A percentile compares a stretch with the other conserved stretches of the same genome.
phyloP scores from a whole-genome alignment of 2,113 vertebrate genomes.

The Arenaria interpres region DNA sequence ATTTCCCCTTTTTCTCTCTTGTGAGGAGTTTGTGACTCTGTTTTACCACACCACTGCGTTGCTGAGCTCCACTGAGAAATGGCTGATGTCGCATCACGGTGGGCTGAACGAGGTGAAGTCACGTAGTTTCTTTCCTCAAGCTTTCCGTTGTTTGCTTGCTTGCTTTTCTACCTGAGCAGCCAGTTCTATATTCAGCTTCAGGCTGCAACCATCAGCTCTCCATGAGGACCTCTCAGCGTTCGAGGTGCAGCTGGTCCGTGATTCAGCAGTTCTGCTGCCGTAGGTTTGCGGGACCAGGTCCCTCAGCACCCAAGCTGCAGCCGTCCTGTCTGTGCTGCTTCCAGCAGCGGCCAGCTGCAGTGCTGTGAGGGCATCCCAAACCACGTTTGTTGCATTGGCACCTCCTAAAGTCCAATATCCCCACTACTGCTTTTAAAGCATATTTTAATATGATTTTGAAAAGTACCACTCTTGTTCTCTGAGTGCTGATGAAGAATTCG shows the following conservation, averaged over 20 bases:
- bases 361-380: neutral
- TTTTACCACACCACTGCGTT: neutral
- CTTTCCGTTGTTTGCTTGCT: neutral
- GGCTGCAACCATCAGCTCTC: neutral
- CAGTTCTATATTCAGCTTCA: neutral
- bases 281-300: neutral
- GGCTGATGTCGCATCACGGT: neutral
- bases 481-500: neutral
- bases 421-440: neutral
- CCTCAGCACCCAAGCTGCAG: neutral
- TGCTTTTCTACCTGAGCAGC: neutral
- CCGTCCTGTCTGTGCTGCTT: neutral
- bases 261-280: neutral
- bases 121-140: accelerated
- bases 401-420: neutral
- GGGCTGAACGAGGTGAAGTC: neutral
- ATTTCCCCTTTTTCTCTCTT: neutral
- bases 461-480: neutral
- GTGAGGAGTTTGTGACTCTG: neutral
- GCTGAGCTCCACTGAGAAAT: neutral
- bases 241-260: neutral
- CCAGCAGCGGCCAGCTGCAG: neutral
- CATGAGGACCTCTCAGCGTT: neutral
- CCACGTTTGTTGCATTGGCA: neutral
- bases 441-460: neutral